Conservation (phyloP, 2,113 vertebrate species). For the Gila orcuttii region DNA sequence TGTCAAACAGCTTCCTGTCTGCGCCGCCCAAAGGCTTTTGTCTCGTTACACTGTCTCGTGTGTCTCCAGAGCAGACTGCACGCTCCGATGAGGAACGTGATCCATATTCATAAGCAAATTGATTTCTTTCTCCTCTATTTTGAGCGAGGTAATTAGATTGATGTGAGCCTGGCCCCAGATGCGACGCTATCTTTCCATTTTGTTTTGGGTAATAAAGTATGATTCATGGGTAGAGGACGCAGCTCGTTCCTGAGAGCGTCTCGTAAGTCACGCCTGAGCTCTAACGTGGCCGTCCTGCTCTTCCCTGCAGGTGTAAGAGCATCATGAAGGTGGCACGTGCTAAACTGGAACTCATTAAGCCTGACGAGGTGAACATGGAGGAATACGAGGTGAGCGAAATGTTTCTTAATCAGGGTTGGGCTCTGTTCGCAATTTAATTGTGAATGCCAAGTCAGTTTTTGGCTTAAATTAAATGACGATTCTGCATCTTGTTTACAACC, state of each 20-base stretch:
- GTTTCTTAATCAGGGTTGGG: neutral
- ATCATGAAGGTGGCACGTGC: slow-evolving; percentile 96
- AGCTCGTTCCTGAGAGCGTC: slow-evolving; percentile 60
- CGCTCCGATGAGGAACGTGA: slow-evolving; percentile 38
- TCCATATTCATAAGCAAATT: slow-evolving; percentile 77
- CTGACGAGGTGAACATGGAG: slow-evolving; percentile 94
- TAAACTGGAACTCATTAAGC: slow-evolving; percentile 95
- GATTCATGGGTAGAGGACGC: slow-evolving; percentile 72
- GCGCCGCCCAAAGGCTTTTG: neutral
- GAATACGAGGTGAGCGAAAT: slow-evolving; percentile 88
- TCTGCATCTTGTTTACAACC: too few relatives aligned
- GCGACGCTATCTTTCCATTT: slow-evolving; percentile 74
- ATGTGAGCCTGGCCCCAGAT: slow-evolving; percentile 69
- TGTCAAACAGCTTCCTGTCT: slow-evolving; percentile 11
- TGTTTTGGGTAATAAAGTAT: slow-evolving; percentile 72
- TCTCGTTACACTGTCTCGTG: neutral
- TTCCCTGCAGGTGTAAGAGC: slow-evolving; percentile 86
- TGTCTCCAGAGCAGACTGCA: slow-evolving; percentile 29
- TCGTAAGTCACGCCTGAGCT: slow-evolving; percentile 43
- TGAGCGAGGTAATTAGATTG: slow-evolving; percentile 76
- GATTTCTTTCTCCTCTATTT: slow-evolving; percentile 75
- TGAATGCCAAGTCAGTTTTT: neutral
- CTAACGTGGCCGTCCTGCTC: slow-evolving; percentile 32
- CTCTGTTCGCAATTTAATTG: neutral
- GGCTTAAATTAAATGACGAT: neutral